These are phyloP conservation scores for Arvicanthis niloticus DNA, from an alignment of 2,113 vertebrate genomes.

Conservation along the genomic window DNA sequence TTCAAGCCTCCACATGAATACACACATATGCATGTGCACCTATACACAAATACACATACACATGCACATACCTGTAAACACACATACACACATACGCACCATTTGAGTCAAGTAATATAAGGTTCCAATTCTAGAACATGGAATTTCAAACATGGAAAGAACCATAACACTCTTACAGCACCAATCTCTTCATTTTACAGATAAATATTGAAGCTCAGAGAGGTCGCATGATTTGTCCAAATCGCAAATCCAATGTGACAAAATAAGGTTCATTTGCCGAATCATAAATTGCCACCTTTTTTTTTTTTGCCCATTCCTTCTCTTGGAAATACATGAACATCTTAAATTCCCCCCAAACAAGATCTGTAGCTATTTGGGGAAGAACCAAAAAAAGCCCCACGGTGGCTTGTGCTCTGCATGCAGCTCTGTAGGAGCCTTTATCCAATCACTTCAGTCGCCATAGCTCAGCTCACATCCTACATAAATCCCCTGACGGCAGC, in stretches of 20 bases:
- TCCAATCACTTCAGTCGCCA: slow-evolving; percentile 66
- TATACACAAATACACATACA: too few relatives aligned
- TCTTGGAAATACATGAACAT: slow-evolving; percentile 61
- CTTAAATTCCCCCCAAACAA: slow-evolving; percentile 74
- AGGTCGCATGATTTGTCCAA: slow-evolving; percentile 43
- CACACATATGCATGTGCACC: background rate
- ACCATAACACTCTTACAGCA: slow-evolving; percentile 30
- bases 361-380: slow-evolving; percentile 73
- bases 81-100: background rate
- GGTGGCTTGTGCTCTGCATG: slow-evolving; percentile 33
- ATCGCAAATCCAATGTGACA: slow-evolving; percentile 52
- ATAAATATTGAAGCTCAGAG: slow-evolving; percentile 35
- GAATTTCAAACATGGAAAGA: background rate
- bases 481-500: slow-evolving; percentile 74
- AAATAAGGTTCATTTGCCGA: slow-evolving; percentile 62
- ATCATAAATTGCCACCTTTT: slow-evolving; percentile 59
- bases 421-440: slow-evolving; percentile 60
- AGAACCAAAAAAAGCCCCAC: slow-evolving; percentile 63
- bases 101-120: slow-evolving; percentile 39
- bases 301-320: slow-evolving; percentile 43
- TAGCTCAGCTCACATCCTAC: slow-evolving; percentile 75
- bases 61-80: too few relatives aligned
- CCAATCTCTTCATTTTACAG: slow-evolving; percentile 47
- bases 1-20: background rate
- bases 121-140: slow-evolving; percentile 27